Percentiles rank a stretch among this genome's conserved stretches.
These are phyloP conservation scores for Desoria tigrina DNA, from an alignment of 2,888 invertebrate species.

Conservation along the genomic window DNA sequence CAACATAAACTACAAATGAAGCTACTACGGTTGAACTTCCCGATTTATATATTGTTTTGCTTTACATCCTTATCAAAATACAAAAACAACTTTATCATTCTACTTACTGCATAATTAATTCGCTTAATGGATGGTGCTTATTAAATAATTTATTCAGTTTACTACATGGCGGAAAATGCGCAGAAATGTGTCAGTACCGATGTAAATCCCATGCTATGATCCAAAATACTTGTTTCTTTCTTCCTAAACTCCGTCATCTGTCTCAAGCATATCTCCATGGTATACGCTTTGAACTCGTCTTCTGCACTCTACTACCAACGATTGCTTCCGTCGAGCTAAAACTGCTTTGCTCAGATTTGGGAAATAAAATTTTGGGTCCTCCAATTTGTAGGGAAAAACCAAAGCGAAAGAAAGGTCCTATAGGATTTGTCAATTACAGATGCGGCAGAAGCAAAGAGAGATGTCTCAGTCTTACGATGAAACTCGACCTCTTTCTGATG, in stretches of 20 bases:
- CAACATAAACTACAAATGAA: too few relatives aligned
- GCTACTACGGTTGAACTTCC: too few relatives aligned
- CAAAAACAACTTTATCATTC: too few relatives aligned
- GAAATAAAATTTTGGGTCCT: neutral
- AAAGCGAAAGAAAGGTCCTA: neutral
- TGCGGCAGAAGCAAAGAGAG: conserved; percentile 56
- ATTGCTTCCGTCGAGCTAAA: neutral
- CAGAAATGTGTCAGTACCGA: too few relatives aligned
- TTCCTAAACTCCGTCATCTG: conserved; percentile 8
- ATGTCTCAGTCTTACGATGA: conserved; percentile 55
- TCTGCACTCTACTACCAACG: neutral
- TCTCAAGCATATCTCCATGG: neutral
- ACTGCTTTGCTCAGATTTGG: neutral
- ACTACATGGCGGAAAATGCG: too few relatives aligned
- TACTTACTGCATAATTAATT: too few relatives aligned
- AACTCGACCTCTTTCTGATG: conserved; percentile 57
- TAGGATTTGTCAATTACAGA: conserved; percentile 49
- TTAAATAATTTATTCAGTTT: too few relatives aligned
- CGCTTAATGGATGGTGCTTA: too few relatives aligned
- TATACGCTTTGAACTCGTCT: neutral
- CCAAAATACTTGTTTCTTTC: too few relatives aligned
- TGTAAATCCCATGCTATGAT: too few relatives aligned
- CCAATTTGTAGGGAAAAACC: neutral
- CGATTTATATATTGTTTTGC: too few relatives aligned
- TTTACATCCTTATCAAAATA: too few relatives aligned